These are phyloP conservation scores for Mustela nigripes DNA, from an alignment of 2,113 vertebrate genomes.

Conservation along the genomic window DNA sequence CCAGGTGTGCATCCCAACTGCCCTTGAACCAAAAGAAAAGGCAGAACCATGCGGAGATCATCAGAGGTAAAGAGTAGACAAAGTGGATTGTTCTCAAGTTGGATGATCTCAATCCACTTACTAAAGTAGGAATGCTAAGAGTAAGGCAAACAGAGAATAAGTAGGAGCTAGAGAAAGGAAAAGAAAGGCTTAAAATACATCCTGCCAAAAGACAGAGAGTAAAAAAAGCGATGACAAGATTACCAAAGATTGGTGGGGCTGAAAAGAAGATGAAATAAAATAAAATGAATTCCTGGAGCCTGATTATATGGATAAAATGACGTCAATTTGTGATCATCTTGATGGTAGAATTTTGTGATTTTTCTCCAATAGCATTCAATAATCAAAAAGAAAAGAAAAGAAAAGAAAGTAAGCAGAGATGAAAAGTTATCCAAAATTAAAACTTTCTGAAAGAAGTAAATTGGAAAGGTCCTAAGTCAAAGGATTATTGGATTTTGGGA, in stretches of 20 bases:
- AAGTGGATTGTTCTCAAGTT: background rate
- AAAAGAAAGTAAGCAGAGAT: background rate
- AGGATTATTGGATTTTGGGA: background rate
- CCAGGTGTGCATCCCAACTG: background rate
- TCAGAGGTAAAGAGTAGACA: background rate
- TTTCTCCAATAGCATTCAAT: conserved; percentile 39
- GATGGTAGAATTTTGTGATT: background rate
- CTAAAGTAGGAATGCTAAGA: background rate
- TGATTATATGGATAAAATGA: background rate
- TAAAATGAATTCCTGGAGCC: background rate
- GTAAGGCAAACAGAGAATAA: background rate
- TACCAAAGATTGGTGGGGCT: background rate
- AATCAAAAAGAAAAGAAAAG: background rate
- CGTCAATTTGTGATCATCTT: background rate
- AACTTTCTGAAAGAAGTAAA: conserved; percentile 55
- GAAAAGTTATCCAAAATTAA: conserved; percentile 27
- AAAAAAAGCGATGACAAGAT: background rate
- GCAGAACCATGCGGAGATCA: background rate
- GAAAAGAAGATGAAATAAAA: background rate
- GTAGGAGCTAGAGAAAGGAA: background rate
- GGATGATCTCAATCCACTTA: background rate
- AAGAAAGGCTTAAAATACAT: background rate
- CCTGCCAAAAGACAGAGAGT: background rate
- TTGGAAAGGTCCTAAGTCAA: background rate
- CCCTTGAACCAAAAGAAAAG: background rate